These are phyloP conservation scores for Lasioglossum lativentre DNA, from an alignment of 2,888 invertebrate genomes.

Conservation along the genomic window DNA sequence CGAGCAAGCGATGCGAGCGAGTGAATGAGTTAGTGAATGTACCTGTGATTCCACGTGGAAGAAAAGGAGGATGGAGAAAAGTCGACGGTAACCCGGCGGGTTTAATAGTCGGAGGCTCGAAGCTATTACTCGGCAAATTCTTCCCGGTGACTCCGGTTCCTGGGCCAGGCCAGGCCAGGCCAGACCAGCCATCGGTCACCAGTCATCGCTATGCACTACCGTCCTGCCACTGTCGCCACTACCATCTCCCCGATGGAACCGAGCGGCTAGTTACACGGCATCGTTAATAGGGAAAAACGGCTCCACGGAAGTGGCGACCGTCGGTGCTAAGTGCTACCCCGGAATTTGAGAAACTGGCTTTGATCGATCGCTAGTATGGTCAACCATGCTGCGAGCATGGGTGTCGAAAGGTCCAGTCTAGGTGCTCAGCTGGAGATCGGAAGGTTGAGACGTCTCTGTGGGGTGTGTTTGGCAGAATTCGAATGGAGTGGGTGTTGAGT, in stretches of 20 bases:
- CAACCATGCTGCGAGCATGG: neutral
- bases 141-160: constrained; percentile 69
- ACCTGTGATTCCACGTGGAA: constrained; percentile 17
- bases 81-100: constrained; percentile 69
- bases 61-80: constrained; percentile 45
- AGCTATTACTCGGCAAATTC: constrained; percentile 84
- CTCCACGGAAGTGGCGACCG: constrained; percentile 9
- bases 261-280: neutral
- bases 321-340: neutral
- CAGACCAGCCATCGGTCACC: constrained; percentile 62
- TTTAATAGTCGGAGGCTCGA: constrained; percentile 76
- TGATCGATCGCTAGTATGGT: constrained; percentile 1
- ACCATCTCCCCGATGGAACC: neutral
- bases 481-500: neutral
- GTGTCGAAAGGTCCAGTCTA: neutral
- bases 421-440: constrained; percentile 5
- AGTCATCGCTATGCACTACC: constrained; percentile 74
- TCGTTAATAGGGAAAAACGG: neutral
- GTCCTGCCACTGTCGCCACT: constrained; percentile 67
- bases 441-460: neutral
- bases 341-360: constrained; percentile 14
- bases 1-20: constrained; percentile 30
- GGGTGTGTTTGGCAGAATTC: neutral
- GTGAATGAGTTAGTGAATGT: neutral
- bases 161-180: constrained; percentile 14